phyloP scores from a whole-genome alignment of 2,113 vertebrate species.

The Hystrix cristata region DNA sequence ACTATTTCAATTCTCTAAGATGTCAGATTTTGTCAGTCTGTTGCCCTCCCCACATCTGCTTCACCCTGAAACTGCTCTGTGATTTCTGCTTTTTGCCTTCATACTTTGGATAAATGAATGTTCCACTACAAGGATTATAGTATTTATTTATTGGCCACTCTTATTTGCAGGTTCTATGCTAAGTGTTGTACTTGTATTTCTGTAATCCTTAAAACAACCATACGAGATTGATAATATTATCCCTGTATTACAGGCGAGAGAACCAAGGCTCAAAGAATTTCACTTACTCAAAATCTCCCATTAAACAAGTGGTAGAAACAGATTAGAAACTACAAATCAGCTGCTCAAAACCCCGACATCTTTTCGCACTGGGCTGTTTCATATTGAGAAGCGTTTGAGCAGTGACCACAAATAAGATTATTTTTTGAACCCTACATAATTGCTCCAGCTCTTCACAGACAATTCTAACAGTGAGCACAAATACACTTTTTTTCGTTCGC shows the following conservation, averaged over 20 bases:
- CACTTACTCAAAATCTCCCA: neutral
- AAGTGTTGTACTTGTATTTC: neutral
- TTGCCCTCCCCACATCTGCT: neutral
- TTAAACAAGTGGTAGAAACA: neutral
- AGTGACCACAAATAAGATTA: neutral
- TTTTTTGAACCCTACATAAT: neutral
- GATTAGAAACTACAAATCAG: neutral
- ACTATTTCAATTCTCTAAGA: neutral
- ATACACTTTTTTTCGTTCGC: neutral
- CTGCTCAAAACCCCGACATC: neutral
- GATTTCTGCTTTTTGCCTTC: neutral
- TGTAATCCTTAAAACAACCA: neutral
- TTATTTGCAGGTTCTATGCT: neutral
- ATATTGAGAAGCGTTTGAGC: neutral
- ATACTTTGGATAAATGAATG: neutral
- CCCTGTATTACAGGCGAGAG: neutral
- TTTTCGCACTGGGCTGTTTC: neutral
- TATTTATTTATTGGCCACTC: neutral
- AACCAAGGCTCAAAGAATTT: slow-evolving; percentile 40
- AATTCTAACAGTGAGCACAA: neutral
- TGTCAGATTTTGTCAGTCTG: neutral
- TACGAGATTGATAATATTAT: neutral
- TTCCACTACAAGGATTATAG: neutral
- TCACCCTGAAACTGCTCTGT: neutral
- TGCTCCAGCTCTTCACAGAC: neutral